Percentiles rank a stretch among this genome's conserved stretches.
phyloP scores from a whole-genome alignment of 2,113 vertebrate species.

The Bubo scandiacus region DNA sequence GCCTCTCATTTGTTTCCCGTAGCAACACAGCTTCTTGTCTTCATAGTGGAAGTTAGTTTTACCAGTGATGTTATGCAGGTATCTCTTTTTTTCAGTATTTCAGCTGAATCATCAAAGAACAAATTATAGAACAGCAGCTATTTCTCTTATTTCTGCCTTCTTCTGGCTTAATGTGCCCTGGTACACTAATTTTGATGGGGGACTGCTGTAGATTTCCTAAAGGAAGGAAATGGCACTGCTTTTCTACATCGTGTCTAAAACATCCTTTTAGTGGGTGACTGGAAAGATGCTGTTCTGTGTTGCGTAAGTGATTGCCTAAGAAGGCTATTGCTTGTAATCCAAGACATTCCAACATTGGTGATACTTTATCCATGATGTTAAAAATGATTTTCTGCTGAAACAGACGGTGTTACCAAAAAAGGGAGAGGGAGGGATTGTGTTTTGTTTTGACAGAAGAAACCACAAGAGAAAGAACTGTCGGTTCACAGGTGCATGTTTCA shows the following conservation, averaged over 20 bases:
- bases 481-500: neutral
- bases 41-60: neutral
- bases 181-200: neutral
- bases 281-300: neutral
- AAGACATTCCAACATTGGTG: neutral
- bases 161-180: neutral
- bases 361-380: neutral
- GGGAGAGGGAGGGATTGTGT: neutral
- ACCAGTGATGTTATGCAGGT: neutral
- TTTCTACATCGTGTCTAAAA: neutral
- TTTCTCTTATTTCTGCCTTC: neutral
- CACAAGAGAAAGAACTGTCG: neutral
- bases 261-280: conserved; percentile 20
- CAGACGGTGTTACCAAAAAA: neutral
- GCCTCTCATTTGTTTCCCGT: conserved; percentile 9
- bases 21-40: neutral
- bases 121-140: neutral
- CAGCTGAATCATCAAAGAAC: neutral
- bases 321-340: neutral
- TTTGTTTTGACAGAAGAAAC: neutral
- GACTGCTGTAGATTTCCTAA: neutral
- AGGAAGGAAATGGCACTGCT: neutral
- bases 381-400: neutral
- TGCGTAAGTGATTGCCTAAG: neutral
- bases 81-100: neutral